Conservation (phyloP, 2,113 vertebrate species). For the Archilochus colubris region DNA sequence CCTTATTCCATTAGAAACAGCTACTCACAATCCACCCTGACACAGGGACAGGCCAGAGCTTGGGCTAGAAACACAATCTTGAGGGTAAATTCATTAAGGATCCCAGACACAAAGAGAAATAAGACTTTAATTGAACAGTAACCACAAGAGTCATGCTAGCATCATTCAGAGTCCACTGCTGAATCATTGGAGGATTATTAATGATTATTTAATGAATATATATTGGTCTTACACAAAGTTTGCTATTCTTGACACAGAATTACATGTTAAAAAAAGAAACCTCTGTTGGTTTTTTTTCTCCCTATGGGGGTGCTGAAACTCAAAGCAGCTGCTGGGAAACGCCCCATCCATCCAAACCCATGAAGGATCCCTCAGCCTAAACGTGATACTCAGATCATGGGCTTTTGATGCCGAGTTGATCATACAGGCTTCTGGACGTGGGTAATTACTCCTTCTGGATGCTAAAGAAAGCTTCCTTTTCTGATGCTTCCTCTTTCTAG, state of each 20-base stretch:
- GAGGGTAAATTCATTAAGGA: neutral
- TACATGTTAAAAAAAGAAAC: neutral
- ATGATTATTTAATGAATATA: neutral
- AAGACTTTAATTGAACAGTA: neutral
- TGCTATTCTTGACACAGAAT: neutral
- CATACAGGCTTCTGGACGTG: neutral
- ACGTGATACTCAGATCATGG: rapidly evolving
- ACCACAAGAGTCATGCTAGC: neutral
- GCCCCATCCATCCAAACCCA: neutral
- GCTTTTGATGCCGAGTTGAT: rapidly evolving
- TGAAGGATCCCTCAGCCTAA: no score
- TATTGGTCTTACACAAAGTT: neutral
- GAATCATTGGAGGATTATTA: neutral
- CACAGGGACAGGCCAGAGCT: neutral
- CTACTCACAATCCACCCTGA: neutral
- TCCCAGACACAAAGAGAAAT: neutral
- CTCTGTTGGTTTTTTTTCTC: neutral
- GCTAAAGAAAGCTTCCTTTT: neutral
- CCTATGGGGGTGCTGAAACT: neutral
- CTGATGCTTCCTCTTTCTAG: neutral
- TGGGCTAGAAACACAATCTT: neutral
- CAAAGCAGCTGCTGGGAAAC: neutral
- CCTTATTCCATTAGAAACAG: neutral
- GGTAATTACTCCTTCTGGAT: neutral
- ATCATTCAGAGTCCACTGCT: neutral